Evolutionary conservation across 2,113 vertebrate species (phyloP).

Genomic region (Heterotis niloticus): DNA sequence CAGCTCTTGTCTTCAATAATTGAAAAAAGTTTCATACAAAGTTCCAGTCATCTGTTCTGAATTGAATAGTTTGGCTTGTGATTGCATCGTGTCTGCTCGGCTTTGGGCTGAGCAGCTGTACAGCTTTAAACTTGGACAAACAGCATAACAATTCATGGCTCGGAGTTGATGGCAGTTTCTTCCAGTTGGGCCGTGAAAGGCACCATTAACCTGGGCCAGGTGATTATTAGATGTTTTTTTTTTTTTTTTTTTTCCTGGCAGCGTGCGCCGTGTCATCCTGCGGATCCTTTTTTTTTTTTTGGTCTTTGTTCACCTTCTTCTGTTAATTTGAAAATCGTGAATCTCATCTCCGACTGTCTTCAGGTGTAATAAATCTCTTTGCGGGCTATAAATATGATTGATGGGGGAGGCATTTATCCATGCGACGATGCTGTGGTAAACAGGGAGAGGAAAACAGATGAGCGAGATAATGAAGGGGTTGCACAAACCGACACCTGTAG

Average conservation of each 20-base stretch:
- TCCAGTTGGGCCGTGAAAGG: constrained; percentile 29
- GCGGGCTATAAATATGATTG: constrained; percentile 54
- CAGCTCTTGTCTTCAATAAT: constrained; percentile 1
- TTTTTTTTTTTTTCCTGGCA: too few relatives aligned
- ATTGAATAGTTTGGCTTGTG: neutral
- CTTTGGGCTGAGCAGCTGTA: neutral
- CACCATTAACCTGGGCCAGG: constrained; percentile 38
- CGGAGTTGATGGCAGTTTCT: constrained; percentile 19
- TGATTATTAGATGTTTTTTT: constrained; percentile 38
- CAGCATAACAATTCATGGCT: constrained; percentile 26
- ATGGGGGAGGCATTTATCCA: constrained; percentile 49
- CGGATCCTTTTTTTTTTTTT: neutral
- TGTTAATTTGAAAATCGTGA: constrained; percentile 42
- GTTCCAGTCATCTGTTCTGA: neutral
- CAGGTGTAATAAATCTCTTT: constrained; percentile 54
- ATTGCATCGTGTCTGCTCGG: constrained; percentile 10
- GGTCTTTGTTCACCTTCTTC: constrained; percentile 20
- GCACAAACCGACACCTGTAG: constrained; percentile 26
- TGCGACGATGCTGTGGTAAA: constrained; percentile 37
- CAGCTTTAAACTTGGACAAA: neutral
- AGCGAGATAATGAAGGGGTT: constrained; percentile 34
- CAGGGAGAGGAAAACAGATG: constrained; percentile 36
- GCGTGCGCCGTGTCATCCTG: constrained; percentile 25
- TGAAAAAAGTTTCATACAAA: neutral
- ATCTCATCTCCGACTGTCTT: constrained; percentile 49